Percentiles rank a stretch among this genome's conserved stretches.
Conservation (phyloP, 2,888 invertebrate species). For the Mactromeris polynyma region DNA sequence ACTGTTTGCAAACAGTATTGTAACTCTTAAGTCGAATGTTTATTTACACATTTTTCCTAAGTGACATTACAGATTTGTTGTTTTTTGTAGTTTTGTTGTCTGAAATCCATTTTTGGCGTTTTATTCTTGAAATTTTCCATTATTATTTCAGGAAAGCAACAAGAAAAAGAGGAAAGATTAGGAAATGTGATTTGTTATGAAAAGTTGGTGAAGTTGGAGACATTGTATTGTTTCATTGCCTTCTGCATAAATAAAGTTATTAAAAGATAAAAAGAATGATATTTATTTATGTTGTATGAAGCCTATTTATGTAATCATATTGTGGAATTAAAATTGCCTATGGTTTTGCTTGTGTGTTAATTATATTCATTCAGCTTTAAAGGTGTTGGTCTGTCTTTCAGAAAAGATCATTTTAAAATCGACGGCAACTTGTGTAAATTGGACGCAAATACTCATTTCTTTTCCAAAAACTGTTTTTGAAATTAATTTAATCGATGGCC, state of each 20-base stretch:
- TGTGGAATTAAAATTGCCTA: background rate
- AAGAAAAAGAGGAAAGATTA: slow-evolving; percentile 20
- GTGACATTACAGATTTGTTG: too few species aligned
- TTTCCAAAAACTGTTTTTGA: too few species aligned
- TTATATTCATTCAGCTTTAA: background rate
- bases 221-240: slow-evolving; percentile 1
- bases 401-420: too few species aligned
- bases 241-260: background rate
- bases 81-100: too few species aligned
- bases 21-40: too few species aligned
- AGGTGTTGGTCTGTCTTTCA: too few species aligned
- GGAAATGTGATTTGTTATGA: background rate
- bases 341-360: background rate
- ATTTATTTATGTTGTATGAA: background rate
- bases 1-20: too few species aligned
- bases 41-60: too few species aligned
- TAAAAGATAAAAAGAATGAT: background rate
- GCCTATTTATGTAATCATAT: background rate
- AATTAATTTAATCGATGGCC: too few species aligned
- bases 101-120: background rate
- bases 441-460: too few species aligned
- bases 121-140: background rate
- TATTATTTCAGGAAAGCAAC: slow-evolving; percentile 2
- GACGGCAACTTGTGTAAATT: too few species aligned
- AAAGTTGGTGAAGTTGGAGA: background rate